Conservation (phyloP, 2,797 vertebrate species). For the Fistularia tabacaria region DNA sequence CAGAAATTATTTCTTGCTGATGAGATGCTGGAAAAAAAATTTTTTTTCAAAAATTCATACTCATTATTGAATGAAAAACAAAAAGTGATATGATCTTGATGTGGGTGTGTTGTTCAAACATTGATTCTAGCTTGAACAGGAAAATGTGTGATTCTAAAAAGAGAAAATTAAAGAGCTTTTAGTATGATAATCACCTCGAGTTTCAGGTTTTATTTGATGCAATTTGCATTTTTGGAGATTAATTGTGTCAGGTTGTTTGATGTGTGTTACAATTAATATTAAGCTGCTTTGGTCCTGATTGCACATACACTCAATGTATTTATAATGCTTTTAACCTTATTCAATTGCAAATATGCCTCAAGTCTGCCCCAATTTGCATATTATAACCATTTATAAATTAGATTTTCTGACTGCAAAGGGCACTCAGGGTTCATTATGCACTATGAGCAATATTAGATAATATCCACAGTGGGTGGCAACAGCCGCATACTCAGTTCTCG, state of each 20-base stretch:
- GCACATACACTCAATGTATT: constrained; percentile 9
- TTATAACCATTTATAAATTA: constrained; percentile 20
- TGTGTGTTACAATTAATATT: constrained; percentile 36
- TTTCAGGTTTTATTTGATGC: constrained; percentile 23
- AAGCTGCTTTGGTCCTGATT: constrained; percentile 32
- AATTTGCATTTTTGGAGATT: constrained; percentile 15
- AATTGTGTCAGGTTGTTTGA: constrained; percentile 31
- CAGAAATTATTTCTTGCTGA: too few species aligned
- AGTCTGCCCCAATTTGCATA: constrained; percentile 18
- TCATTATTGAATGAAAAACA: too few species aligned
- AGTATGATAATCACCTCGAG: too few species aligned
- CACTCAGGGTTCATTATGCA: constrained; percentile 12
- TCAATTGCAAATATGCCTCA: constrained; percentile 9
- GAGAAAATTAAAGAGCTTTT: too few species aligned
- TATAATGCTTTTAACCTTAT: constrained; percentile 35
- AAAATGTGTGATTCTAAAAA: too few species aligned
- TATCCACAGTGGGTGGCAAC: not conserved
- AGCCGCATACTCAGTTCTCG: not conserved
- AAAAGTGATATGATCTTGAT: too few species aligned
- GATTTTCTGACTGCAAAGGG: constrained; percentile 19
- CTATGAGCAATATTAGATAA: constrained; percentile 8
- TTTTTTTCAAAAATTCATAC: too few species aligned
- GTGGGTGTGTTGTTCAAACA: too few species aligned
- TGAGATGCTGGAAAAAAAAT: too few species aligned
- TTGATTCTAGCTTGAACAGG: too few species aligned